Evolutionary conservation across 2,888 invertebrate genomes (phyloP).

Genomic region (Andrena trimmerana): DNA sequence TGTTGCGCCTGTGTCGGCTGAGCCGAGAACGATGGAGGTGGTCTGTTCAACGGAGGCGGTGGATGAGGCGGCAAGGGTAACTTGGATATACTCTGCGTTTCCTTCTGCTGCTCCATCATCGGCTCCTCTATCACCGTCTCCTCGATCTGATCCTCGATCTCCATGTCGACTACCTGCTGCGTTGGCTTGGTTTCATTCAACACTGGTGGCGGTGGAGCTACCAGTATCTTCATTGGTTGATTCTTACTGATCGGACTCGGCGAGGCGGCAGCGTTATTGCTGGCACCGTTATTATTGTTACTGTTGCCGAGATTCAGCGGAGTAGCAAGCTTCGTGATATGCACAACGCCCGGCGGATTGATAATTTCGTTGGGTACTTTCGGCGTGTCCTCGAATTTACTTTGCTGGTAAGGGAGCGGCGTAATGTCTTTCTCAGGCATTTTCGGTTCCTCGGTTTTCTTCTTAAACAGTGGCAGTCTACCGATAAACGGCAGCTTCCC

Average conservation of each 20-base stretch:
- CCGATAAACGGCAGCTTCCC: slow-evolving; percentile 94
- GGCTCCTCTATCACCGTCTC: slow-evolving; percentile 82
- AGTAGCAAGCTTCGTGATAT: slow-evolving; percentile 83
- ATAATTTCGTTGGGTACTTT: slow-evolving; percentile 83
- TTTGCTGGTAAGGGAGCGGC: slow-evolving; percentile 81
- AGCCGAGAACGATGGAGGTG: slow-evolving; percentile 74
- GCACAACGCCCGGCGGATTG: slow-evolving; percentile 83
- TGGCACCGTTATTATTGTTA: not conserved
- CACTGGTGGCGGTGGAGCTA: slow-evolving; percentile 83
- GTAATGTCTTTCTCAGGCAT: slow-evolving; percentile 85
- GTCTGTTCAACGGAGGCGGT: slow-evolving; percentile 70
- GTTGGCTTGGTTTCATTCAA: slow-evolving; percentile 78
- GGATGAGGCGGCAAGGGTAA: slow-evolving; percentile 68
- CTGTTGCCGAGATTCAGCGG: slow-evolving; percentile 73
- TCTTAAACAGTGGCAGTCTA: slow-evolving; percentile 93
- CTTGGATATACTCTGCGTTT: slow-evolving; percentile 58
- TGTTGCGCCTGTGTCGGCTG: slow-evolving; percentile 51
- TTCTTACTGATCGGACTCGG: slow-evolving; percentile 58
- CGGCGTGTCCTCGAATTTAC: slow-evolving; percentile 84
- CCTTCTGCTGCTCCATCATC: slow-evolving; percentile 71
- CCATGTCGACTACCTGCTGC: slow-evolving; percentile 83
- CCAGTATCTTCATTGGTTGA: slow-evolving; percentile 81
- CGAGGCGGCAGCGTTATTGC: not conserved
- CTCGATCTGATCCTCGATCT: slow-evolving; percentile 82
- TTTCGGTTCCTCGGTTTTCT: slow-evolving; percentile 85